Evolutionary conservation across 2,888 invertebrate genomes (phyloP).

Genomic region (Cryptus viduatorius): DNA sequence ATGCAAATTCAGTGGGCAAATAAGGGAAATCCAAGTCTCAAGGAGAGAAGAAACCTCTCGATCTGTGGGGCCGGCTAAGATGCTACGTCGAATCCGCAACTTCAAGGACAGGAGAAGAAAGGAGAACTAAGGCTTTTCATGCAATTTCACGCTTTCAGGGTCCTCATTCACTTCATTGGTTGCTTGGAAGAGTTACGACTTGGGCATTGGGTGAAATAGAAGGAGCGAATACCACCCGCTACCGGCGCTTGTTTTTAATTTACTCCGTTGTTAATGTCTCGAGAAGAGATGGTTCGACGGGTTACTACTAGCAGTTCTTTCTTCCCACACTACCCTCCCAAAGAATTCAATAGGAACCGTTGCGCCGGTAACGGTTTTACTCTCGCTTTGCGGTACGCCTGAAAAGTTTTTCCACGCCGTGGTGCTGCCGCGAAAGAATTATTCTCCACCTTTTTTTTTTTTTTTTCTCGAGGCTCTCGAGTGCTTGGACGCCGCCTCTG

Average conservation of each 20-base stretch:
- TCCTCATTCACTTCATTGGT: slow-evolving; percentile 70
- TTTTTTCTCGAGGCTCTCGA: background rate
- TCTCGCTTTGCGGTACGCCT: slow-evolving; percentile 34
- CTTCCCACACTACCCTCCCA: slow-evolving; percentile 32
- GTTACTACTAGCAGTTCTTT: slow-evolving; percentile 44
- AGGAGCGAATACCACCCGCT: slow-evolving; percentile 21
- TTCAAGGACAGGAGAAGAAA: slow-evolving; percentile 63
- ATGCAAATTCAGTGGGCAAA: slow-evolving; percentile 72
- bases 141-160: slow-evolving; percentile 71
- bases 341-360: slow-evolving; percentile 47
- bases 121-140: slow-evolving; percentile 54
- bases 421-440: slow-evolving; percentile 33
- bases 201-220: slow-evolving; percentile 23
- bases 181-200: slow-evolving; percentile 67
- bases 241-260: slow-evolving; percentile 68
- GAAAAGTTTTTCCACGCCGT: slow-evolving; percentile 39
- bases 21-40: slow-evolving; percentile 63
- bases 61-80: slow-evolving; percentile 27
- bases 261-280: slow-evolving; percentile 65
- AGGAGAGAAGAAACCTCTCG: slow-evolving; percentile 42
- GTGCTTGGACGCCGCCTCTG: background rate
- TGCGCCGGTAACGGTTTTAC: slow-evolving; percentile 45
- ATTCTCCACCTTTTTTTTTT: background rate
- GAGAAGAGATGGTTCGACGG: slow-evolving; percentile 54
- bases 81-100: slow-evolving; percentile 64